A percentile compares a stretch with the other conserved stretches of the same genome.
phyloP scores from a whole-genome alignment of 2,888 invertebrate species.

The Pteria penguin region DNA sequence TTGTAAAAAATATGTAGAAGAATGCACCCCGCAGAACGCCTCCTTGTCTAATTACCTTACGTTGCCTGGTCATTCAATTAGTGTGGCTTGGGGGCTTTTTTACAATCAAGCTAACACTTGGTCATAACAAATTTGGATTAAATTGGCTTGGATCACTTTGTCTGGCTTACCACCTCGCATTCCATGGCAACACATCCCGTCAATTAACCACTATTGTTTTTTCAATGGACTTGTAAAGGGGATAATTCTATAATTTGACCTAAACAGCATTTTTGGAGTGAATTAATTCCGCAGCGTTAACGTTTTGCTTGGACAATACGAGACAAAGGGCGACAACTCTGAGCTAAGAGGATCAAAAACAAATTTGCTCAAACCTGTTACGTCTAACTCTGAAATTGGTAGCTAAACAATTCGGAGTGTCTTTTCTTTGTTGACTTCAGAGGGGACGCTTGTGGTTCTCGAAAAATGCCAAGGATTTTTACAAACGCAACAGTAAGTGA shows the following conservation, averaged over 20 bases:
- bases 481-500: too few relatives aligned
- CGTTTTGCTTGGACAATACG: not conserved
- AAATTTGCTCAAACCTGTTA: slow-evolving; percentile 14
- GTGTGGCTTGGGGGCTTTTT: slow-evolving; percentile 23
- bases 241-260: slow-evolving; percentile 22
- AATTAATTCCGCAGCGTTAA: not conserved
- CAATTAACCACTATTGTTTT: slow-evolving; percentile 25
- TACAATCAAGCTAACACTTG: slow-evolving; percentile 17
- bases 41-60: slow-evolving; percentile 19
- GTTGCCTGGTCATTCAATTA: slow-evolving; percentile 25
- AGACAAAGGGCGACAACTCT: not conserved
- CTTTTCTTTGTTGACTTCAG: too few relatives aligned
- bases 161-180: not conserved
- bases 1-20: not conserved
- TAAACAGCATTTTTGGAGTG: slow-evolving; percentile 7
- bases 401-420: too few relatives aligned
- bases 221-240: not conserved
- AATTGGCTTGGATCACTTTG: not conserved
- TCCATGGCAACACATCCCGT: not conserved
- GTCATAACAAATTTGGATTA: slow-evolving; percentile 29
- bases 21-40: not conserved
- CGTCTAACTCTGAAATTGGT: too few relatives aligned
- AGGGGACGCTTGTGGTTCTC: too few relatives aligned
- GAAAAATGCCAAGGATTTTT: too few relatives aligned
- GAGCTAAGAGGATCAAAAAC: not conserved